Evolutionary conservation across 1,140 invertebrate genomes (phyloP).

Genomic region (Meloidogyne floridensis): DNA sequence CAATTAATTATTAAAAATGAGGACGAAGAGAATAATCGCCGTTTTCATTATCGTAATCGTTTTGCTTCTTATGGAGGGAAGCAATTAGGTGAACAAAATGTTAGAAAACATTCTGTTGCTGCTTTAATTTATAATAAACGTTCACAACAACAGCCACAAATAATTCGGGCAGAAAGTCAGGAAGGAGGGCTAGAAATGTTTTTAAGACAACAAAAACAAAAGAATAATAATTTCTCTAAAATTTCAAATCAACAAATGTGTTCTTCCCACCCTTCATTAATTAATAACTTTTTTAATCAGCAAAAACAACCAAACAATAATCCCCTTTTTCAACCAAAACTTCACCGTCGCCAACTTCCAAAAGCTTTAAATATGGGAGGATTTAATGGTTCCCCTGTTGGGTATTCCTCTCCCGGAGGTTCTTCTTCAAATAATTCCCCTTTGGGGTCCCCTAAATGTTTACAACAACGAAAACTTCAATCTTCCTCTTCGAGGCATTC

Average conservation of each 20-base stretch:
- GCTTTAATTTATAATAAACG: not conserved
- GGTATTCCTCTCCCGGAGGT: not conserved
- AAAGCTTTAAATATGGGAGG: not conserved
- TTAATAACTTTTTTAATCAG: not conserved
- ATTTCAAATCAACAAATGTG: not conserved
- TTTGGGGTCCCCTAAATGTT: not conserved
- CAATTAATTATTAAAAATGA: not conserved
- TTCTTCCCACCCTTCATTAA: conserved; percentile 1
- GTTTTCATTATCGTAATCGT: not conserved
- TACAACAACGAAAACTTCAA: not conserved
- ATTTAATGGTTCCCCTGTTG: not conserved
- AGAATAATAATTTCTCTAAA: not conserved
- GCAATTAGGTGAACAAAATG: not conserved
- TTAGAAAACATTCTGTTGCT: not conserved
- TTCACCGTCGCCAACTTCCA: no score
- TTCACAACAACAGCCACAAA: not conserved
- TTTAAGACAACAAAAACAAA: not conserved
- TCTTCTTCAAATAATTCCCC: not conserved
- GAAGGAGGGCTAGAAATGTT: not conserved
- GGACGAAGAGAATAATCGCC: not conserved
- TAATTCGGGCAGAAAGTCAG: not conserved
- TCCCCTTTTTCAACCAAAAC: no score
- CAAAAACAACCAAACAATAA: not conserved
- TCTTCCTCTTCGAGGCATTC: not conserved
- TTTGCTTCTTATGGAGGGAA: not conserved